Evolutionary conservation across 2,888 invertebrate genomes (phyloP), one percentile per base, ranked within the genome.

Genomic region (Bombyx huttoni): DNA sequence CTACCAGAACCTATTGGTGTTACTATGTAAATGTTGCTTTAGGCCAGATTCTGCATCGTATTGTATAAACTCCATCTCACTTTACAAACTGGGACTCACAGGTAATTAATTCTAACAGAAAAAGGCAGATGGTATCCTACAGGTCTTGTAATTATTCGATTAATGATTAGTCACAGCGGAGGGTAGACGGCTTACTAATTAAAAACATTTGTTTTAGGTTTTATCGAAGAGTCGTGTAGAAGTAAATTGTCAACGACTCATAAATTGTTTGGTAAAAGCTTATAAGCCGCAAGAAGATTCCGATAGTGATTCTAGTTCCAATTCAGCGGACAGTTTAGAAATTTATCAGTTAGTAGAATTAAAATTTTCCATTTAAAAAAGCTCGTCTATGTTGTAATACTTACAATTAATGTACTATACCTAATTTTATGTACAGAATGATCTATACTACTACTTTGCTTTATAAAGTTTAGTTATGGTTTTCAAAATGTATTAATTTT

Each of bases 221-320:
- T 70, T 94, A 57, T 91, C 93, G 0, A 91, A 91, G 64, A 91
- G 92, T 60, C 89, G 92, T 48, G 92, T 92, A 0, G 93, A 94
- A 76, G 81, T 91, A 35, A 92, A 92, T 65, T 93, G 93, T 62
- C 92, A 92, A 58, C 91, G 92, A 54, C 80, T 94, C n/a, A 92
- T 93, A 49, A 92, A 92, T 67, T 92, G 92, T 64, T 76, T 93
- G 48, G 82, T 94, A 52, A 90, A 91, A 52, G 92, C 91, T 62
- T 93, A 93, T 70, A 90, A 90, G 58, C 89, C 90, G 0, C 89
- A 86, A 56, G 89, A 89, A 52, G 78, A 84, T 51, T 89, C 81
- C 8, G 87, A 90, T 46, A 82, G 88, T 34, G 87, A 89, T 40
- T 86, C 89, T 0, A 82, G 81, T 9, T 90, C 92, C 1, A 92